Evolutionary conservation across 1,140 invertebrate species (phyloP).

Genomic region (Meteorus sp.): DNA sequence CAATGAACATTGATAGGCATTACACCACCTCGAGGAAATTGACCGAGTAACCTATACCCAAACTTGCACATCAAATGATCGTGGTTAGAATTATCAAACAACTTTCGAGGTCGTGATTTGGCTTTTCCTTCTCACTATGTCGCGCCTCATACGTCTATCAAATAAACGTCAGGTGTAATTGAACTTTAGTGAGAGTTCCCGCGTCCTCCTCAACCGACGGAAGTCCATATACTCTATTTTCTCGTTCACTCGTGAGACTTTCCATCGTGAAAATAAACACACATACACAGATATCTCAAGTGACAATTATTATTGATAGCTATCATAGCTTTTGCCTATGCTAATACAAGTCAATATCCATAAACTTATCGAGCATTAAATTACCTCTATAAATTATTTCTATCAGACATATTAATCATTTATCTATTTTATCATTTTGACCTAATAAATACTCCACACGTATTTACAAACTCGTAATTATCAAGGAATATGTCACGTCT

Average conservation of each 20-base stretch:
- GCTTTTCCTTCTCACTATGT: too few species aligned
- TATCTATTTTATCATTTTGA: conserved; percentile 30
- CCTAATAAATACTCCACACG: conserved; percentile 41
- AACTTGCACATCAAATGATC: conserved; percentile 29
- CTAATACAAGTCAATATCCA: too few species aligned
- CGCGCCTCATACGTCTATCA: conserved; percentile 23
- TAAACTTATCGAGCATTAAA: too few species aligned
- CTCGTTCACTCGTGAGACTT: conserved; percentile 20
- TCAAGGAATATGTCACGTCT: conserved; percentile 11
- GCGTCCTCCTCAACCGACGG: too few species aligned
- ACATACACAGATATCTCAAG: conserved; percentile 5
- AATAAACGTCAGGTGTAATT: conserved; percentile 19
- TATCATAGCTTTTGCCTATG: not conserved
- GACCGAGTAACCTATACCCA: conserved; percentile 39
- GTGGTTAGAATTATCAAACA: conserved; percentile 49
- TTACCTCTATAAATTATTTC: too few species aligned
- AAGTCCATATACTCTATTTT: conserved; percentile 24
- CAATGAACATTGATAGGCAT: too few species aligned
- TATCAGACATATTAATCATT: too few species aligned
- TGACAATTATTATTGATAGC: not conserved
- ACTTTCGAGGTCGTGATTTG: conserved; percentile 54
- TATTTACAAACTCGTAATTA: conserved; percentile 38
- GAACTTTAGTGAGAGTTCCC: conserved; percentile 45
- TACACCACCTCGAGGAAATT: conserved; percentile 43
- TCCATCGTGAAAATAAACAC: conserved; percentile 28